phyloP scores from a whole-genome alignment of 2,113 vertebrate genomes.

The Dipodomys merriami region DNA sequence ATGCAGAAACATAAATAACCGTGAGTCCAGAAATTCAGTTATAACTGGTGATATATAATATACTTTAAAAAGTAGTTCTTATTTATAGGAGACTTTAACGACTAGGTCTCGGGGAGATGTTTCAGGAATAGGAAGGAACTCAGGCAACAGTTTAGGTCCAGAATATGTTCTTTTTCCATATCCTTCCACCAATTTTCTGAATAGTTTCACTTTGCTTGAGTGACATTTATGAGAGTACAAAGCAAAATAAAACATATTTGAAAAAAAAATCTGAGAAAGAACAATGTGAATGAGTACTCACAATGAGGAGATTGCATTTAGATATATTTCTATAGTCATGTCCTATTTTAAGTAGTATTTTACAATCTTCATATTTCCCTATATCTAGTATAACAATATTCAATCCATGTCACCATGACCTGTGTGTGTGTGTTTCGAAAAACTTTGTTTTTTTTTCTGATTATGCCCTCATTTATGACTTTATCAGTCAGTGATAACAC shows the following conservation, averaged over 20 bases:
- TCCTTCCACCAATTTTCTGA: neutral
- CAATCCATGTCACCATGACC: neutral
- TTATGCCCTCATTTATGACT: neutral
- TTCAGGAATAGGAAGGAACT: conserved; percentile 11
- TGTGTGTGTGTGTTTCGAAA: neutral
- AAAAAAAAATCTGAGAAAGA: neutral
- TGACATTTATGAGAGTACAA: neutral
- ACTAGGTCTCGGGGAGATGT: neutral
- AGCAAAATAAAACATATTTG: neutral
- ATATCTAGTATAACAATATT: neutral
- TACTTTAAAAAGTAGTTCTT: neutral
- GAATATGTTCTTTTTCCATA: neutral
- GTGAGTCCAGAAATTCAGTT: neutral
- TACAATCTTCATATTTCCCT: neutral
- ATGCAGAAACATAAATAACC: neutral
- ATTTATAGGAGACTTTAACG: neutral
- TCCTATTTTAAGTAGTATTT: neutral
- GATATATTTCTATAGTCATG: neutral
- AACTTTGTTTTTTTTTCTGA: neutral
- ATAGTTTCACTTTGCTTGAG: neutral
- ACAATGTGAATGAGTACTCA: no score
- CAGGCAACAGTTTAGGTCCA: neutral
- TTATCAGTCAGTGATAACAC: neutral
- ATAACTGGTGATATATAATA: neutral
- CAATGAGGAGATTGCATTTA: neutral